Evolutionary conservation across 2,797 vertebrate species (phyloP).

Genomic region (Smutsia temminckii): DNA sequence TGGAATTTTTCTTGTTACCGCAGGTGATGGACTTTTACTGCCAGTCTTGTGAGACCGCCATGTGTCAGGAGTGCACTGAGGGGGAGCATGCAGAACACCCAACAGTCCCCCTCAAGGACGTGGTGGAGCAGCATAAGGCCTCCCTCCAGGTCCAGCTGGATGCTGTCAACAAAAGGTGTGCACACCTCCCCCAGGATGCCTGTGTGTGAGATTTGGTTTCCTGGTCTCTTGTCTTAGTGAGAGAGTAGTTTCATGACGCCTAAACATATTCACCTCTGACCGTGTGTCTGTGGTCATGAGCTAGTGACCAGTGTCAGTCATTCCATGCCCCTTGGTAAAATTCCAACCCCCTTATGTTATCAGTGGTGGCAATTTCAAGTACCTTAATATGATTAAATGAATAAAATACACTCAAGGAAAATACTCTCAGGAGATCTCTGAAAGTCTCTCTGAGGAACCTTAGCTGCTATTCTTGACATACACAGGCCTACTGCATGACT

Average conservation of each 20-base stretch:
- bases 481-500: background rate
- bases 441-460: background rate
- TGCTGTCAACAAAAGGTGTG: conserved; percentile 93
- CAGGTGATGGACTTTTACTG: conserved; percentile 99
- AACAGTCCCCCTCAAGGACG: conserved; percentile 95
- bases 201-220: background rate
- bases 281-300: background rate
- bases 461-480: background rate
- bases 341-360: background rate
- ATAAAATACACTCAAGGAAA: background rate
- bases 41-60: conserved; percentile 96
- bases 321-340: background rate
- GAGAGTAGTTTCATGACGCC: background rate
- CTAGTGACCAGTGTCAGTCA: background rate
- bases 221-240: background rate
- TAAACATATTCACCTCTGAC: background rate
- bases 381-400: background rate
- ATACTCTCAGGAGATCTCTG: background rate
- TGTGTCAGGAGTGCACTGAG: conserved; percentile 96
- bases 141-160: conserved; percentile 94
- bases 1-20: conserved; percentile 8
- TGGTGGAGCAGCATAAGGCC: conserved; percentile 97
- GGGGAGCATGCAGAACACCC: conserved; percentile 96
- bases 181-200: background rate
- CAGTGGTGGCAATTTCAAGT: background rate